Evolutionary conservation across 2,113 vertebrate genomes (phyloP).

Genomic region (Ginglymostoma cirratum): DNA sequence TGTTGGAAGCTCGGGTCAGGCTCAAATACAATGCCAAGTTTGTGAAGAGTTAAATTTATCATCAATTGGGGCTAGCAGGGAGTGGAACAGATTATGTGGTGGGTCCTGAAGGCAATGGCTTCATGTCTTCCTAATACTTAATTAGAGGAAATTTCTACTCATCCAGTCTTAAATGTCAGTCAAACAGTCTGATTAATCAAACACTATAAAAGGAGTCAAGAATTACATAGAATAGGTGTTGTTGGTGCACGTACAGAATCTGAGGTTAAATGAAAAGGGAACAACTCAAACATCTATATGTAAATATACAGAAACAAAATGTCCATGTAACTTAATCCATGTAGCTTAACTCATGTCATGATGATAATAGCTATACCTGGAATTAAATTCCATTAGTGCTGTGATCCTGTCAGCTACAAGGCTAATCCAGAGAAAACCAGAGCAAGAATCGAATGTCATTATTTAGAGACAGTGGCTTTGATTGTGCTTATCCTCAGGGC

Average conservation of each 20-base stretch:
- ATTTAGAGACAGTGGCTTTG: background rate
- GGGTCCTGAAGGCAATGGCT: too few species aligned
- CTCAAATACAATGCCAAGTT: too few species aligned
- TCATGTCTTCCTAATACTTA: too few species aligned
- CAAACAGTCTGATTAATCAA: too few species aligned
- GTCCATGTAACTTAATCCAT: background rate
- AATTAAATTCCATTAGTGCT: background rate
- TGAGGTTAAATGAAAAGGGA: background rate
- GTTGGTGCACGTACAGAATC: background rate
- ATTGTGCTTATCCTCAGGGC: background rate
- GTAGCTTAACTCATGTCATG: background rate
- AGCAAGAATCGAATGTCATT: background rate
- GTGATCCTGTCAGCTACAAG: background rate
- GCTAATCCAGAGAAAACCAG: background rate
- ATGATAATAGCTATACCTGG: background rate
- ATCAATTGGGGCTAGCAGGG: too few species aligned
- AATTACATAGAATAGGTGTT: background rate
- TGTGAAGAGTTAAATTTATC: too few species aligned
- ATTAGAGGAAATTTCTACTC: too few species aligned
- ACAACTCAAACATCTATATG: background rate
- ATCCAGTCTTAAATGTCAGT: too few species aligned
- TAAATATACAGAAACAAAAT: background rate
- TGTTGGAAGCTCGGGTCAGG: too few species aligned
- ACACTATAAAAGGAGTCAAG: background rate
- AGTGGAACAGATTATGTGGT: too few species aligned